Percentiles rank a stretch among this genome's conserved stretches.
phyloP scores from a whole-genome alignment of 2,113 vertebrate genomes.

The Nicator chloris region DNA sequence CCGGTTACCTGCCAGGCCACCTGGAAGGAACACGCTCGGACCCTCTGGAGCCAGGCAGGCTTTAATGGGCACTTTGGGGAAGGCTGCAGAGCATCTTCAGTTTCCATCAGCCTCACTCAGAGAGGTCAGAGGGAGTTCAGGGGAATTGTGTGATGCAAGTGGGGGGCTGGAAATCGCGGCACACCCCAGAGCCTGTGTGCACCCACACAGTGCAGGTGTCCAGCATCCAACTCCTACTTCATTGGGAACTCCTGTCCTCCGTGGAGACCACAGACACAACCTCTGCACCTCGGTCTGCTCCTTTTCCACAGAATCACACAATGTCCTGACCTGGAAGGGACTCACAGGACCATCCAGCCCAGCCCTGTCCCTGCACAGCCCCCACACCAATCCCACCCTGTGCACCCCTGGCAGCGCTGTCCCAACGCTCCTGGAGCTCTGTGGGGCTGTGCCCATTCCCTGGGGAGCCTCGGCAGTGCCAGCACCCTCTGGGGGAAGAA shows the following conservation, averaged over 20 bases:
- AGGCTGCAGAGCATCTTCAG: not conserved
- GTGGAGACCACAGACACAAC: not conserved
- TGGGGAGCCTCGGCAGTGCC: not conserved
- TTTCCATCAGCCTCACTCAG: not conserved
- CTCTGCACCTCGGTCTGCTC: accelerated
- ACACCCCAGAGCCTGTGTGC: not conserved
- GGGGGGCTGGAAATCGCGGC: not conserved
- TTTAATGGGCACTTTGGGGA: not conserved
- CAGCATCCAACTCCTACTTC: not conserved
- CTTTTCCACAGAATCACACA: not conserved
- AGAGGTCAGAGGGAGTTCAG: not conserved
- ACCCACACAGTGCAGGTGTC: not conserved
- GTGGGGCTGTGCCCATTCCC: not conserved
- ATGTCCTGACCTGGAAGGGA: not conserved
- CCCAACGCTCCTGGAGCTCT: not conserved
- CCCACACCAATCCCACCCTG: not conserved
- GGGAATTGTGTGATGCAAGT: not conserved
- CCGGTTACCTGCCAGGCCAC: conserved; percentile 5
- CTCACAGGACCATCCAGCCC: accelerated
- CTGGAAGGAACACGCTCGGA: not conserved
- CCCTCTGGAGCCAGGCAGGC: not conserved
- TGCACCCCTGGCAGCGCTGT: accelerated
- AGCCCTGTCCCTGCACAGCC: accelerated
- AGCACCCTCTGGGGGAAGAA: not conserved
- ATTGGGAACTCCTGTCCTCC: not conserved